Conservation (phyloP, 2,113 vertebrate species). For the Tinamus guttatus region DNA sequence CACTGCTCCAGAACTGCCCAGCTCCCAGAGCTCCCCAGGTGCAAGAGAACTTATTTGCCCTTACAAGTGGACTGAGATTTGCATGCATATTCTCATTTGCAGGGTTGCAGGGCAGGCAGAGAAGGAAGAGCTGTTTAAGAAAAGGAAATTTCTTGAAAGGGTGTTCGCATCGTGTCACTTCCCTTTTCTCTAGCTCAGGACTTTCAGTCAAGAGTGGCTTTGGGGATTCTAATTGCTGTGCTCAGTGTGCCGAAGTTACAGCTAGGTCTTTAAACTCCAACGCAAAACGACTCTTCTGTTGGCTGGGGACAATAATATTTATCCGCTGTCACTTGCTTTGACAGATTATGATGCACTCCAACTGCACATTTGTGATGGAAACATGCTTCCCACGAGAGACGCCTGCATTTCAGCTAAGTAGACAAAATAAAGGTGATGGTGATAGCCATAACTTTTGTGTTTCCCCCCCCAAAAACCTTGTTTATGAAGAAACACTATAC, state of each 20-base stretch:
- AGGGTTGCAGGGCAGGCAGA: background rate
- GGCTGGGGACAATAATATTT: background rate
- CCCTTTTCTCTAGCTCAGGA: background rate
- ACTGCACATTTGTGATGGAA: background rate
- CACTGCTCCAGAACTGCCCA: background rate
- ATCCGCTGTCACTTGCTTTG: background rate
- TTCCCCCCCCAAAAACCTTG: too few species aligned
- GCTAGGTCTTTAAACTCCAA: background rate
- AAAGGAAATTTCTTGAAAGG: background rate
- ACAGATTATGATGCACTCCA: background rate
- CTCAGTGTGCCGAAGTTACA: background rate
- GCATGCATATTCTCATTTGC: background rate
- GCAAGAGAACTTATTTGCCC: background rate
- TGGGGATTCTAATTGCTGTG: background rate
- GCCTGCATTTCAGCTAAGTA: background rate
- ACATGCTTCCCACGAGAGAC: background rate
- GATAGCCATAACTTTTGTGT: background rate
- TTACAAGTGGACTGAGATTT: background rate
- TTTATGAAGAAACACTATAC: background rate
- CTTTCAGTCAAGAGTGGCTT: background rate
- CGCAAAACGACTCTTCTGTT: background rate
- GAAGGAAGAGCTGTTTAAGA: background rate
- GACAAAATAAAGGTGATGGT: background rate
- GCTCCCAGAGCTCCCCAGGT: background rate
- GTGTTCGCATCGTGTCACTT: background rate